Evolutionary conservation across 2,797 vertebrate species (phyloP).

Genomic region (Pogonophryne albipinna): DNA sequence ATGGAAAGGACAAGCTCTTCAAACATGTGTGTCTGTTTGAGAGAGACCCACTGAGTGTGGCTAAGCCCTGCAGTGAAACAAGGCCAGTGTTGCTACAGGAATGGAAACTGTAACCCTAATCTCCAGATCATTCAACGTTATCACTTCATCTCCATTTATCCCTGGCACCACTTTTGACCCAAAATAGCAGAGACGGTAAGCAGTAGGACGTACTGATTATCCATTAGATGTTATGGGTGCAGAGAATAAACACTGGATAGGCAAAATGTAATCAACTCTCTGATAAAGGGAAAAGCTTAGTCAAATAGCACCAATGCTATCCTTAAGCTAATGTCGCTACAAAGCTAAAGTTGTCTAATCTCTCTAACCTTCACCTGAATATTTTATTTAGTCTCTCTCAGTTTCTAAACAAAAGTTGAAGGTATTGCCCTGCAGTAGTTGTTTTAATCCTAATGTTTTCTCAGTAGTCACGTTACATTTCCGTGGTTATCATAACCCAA

Average conservation of each 20-base stretch:
- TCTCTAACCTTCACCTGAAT: slow-evolving; percentile 4
- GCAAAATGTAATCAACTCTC: background rate
- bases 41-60: slow-evolving; percentile 11
- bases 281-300: background rate
- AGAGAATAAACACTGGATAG: background rate
- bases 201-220: slow-evolving; percentile 22
- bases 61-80: slow-evolving; percentile 56
- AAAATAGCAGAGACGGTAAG: slow-evolving; percentile 52
- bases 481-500: too few species aligned
- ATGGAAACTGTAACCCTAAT: slow-evolving; percentile 76
- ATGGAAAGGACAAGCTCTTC: slow-evolving; percentile 7
- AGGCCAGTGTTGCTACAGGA: slow-evolving; percentile 69
- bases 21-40: background rate
- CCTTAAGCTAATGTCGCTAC: background rate
- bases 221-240: slow-evolving; percentile 25
- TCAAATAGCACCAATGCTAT: background rate
- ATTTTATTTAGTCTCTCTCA: background rate
- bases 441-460: too few species aligned
- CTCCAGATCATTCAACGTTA: slow-evolving; percentile 70
- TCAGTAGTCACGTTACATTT: too few species aligned
- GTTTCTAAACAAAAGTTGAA: background rate
- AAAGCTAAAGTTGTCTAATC: background rate
- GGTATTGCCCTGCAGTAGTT: too few species aligned
- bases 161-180: slow-evolving; percentile 55
- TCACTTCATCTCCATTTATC: slow-evolving; percentile 65